These are phyloP conservation scores for Luehdorfia chinensis DNA, from an alignment of 1,140 invertebrate genomes.

Conservation along the genomic window DNA sequence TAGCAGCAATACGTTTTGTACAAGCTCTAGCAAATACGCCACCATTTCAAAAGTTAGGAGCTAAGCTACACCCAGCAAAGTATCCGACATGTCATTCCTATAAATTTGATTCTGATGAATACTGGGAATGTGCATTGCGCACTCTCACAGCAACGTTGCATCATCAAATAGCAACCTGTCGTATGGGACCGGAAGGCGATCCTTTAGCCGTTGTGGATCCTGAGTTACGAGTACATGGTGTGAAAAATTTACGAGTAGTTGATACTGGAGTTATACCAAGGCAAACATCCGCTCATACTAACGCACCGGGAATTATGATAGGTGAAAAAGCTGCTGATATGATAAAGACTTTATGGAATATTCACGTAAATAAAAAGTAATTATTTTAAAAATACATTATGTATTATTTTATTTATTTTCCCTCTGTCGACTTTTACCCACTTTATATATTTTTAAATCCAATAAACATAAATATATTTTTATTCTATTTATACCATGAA, in stretches of 20 bases:
- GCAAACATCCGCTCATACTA: slow-evolving; percentile 76
- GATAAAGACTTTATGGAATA: slow-evolving; percentile 55
- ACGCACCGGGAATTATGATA: slow-evolving; percentile 75
- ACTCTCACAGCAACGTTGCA: slow-evolving; percentile 76
- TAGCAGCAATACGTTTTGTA: slow-evolving; percentile 71
- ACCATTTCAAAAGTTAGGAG: slow-evolving; percentile 70
- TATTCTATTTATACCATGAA: too few species aligned
- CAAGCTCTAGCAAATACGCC: slow-evolving; percentile 62
- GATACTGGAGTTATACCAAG: slow-evolving; percentile 79
- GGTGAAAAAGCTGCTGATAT: slow-evolving; percentile 75
- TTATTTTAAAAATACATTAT: not conserved
- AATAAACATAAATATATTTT: too few species aligned
- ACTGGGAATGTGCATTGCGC: slow-evolving; percentile 78
- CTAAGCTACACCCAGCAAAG: slow-evolving; percentile 63
- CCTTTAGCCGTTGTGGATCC: slow-evolving; percentile 77
- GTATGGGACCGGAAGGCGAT: slow-evolving; percentile 80
- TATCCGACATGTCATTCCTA: slow-evolving; percentile 69
- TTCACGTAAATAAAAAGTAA: slow-evolving; percentile 7
- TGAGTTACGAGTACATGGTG: slow-evolving; percentile 74
- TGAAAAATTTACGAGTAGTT: slow-evolving; percentile 74
- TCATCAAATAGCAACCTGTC: slow-evolving; percentile 81
- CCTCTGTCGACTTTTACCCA: too few species aligned
- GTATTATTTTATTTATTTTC: too few species aligned
- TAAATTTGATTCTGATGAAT: slow-evolving; percentile 74
- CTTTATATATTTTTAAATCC: too few species aligned